phyloP scores from a whole-genome alignment of 2,113 vertebrate genomes.

The Laticauda colubrina region DNA sequence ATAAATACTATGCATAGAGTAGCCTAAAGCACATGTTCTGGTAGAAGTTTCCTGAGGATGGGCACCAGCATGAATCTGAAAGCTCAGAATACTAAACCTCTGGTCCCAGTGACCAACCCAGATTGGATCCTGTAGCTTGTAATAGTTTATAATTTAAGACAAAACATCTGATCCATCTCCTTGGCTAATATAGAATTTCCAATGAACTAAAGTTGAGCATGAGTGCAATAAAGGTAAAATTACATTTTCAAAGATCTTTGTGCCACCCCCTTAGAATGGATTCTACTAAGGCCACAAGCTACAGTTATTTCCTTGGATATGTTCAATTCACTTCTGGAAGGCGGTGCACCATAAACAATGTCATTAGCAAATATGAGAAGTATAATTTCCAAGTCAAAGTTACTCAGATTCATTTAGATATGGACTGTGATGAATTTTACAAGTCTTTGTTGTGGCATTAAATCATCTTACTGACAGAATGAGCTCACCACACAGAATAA shows the following conservation, averaged over 20 bases:
- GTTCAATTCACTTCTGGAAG: not conserved
- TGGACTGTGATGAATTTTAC: not conserved
- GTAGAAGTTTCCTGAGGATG: not conserved
- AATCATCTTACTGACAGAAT: conserved; percentile 23
- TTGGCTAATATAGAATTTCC: not conserved
- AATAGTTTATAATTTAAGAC: not conserved
- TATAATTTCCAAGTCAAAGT: not conserved
- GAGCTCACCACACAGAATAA: conserved; percentile 15
- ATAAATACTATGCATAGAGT: too few species aligned
- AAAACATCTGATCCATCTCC: not conserved
- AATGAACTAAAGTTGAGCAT: not conserved
- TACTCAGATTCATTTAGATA: not conserved
- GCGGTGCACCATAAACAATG: not conserved
- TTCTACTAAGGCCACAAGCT: not conserved
- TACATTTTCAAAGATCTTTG: not conserved
- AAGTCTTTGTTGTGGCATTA: conserved; percentile 18
- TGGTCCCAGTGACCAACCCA: not conserved
- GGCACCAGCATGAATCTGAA: not conserved
- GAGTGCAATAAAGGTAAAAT: not conserved
- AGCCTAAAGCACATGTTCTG: too few species aligned
- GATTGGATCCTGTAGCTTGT: not conserved
- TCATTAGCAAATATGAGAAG: not conserved
- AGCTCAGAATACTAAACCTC: not conserved
- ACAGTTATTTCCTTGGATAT: not conserved
- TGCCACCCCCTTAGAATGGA: not conserved